Evolutionary conservation across 2,888 invertebrate species (phyloP).

Genomic region (Sphaerophoria rueppellii): DNA sequence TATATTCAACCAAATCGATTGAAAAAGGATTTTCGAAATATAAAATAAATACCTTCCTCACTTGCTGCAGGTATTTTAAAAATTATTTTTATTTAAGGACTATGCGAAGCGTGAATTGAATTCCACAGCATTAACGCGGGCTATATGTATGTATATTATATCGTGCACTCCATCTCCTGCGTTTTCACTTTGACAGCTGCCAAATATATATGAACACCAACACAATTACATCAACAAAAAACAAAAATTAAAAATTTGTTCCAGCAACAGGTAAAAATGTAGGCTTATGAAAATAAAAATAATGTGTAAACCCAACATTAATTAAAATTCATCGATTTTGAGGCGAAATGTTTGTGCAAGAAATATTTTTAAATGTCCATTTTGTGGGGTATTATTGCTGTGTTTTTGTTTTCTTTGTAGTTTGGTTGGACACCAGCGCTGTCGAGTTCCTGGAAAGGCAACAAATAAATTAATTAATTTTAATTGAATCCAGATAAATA

Average conservation of each 20-base stretch:
- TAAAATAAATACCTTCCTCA: neutral
- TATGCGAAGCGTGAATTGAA: constrained; percentile 45
- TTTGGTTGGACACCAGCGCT: neutral
- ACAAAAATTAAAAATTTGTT: too few relatives aligned
- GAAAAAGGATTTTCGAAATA: constrained; percentile 35
- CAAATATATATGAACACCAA: neutral
- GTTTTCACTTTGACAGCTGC: constrained; percentile 4
- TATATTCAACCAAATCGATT: constrained; percentile 41
- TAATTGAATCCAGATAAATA: neutral
- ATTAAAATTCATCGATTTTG: constrained; percentile 67
- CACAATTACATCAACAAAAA: neutral
- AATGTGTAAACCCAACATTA: constrained; percentile 42
- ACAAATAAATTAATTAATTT: constrained; percentile 23
- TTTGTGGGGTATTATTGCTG: constrained; percentile 34
- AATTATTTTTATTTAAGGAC: constrained; percentile 31
- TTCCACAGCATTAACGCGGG: constrained; percentile 19
- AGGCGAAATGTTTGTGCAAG: constrained; percentile 37
- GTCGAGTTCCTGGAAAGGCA: neutral
- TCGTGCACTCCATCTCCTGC: neutral
- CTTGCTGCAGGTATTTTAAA: neutral
- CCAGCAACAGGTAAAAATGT: constrained; percentile 57
- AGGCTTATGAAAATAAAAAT: neutral
- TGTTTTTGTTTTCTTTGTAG: neutral
- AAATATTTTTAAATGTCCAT: constrained; percentile 5
- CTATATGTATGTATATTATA: neutral